Evolutionary conservation across 2,888 invertebrate species (phyloP).

Genomic region (Cantharis rufa): DNA sequence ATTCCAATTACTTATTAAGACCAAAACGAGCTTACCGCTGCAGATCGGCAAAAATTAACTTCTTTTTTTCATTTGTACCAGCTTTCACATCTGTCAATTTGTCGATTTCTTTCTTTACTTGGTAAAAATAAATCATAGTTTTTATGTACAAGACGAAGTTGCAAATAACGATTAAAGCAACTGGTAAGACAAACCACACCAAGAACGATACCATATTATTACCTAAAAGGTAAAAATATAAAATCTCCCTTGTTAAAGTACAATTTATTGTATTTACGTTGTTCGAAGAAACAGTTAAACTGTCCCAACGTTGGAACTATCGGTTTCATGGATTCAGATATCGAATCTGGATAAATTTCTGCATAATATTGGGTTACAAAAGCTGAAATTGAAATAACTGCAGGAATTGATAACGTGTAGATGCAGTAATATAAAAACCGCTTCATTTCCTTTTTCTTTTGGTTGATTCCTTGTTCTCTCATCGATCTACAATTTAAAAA

Average conservation of each 20-base stretch:
- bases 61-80: conserved; percentile 63
- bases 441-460: conserved; percentile 58
- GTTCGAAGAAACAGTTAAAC: conserved; percentile 69
- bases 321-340: conserved; percentile 5
- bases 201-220: conserved; percentile 12
- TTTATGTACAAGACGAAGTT: conserved; percentile 71
- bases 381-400: conserved; percentile 61
- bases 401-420: conserved; percentile 73
- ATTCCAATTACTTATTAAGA: background rate
- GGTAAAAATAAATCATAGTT: conserved; percentile 71
- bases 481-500: conserved; percentile 53
- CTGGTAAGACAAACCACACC: conserved; percentile 55
- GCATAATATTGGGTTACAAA: conserved; percentile 59
- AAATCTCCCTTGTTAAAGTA: background rate
- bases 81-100: conserved; percentile 68
- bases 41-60: conserved; percentile 68
- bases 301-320: conserved; percentile 66
- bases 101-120: conserved; percentile 75
- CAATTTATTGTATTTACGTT: conserved; percentile 50
- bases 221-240: conserved; percentile 6
- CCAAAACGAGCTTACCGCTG: conserved; percentile 61
- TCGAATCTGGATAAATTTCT: background rate
- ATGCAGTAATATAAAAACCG: conserved; percentile 69
- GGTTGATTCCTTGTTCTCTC: conserved; percentile 57
- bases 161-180: conserved; percentile 65